Evolutionary conservation across 2,797 vertebrate species (phyloP), one percentile per base, ranked within the genome.

Genomic region (Hydrocynus forskahlii): DNA sequence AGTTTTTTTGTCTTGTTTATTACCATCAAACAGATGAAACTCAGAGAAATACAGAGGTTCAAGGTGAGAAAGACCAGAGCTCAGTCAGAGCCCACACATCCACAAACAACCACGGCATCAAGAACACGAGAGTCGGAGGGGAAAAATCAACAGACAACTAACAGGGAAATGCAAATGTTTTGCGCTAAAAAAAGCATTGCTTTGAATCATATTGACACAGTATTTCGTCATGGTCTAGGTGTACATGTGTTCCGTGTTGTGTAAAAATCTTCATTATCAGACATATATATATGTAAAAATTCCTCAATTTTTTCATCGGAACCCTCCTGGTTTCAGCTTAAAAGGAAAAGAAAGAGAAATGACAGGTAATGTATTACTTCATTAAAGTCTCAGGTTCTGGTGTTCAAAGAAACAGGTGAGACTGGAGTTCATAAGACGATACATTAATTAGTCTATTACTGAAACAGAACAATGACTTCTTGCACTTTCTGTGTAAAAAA

Each of bases 21-120:
- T 87, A 85, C 89, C 90, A 92, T 92, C 88, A 92, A 92, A 92
- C 87, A 91, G 87, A 91, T 92, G 74, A 81, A 92, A 92, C 86
- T 92, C 84, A 86, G 87, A 91, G 80, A 87, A 90, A 89, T 87
- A 94, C 88, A 91, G 84, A 91, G 89, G 86, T 92, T 90, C 92
- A 90, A 91, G 90, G 91, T 87, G 89, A 89, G 87, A 84, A 87
- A 88, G 90, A 88, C 84, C 85, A 89, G 88, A 89, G 88, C 85
- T 81, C 85, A 78, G 87, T 87, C 82, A 86, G 88, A 90, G 85
- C 75, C 76, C 81, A 82, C 84, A 79, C 86, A 85, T 87, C 89
- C 86, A 86, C 83, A 71, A 78, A 91, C 91, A 88, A 87, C 81
- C 85, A 92, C 89, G 89, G 90, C 86, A 88, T 92, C 86, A 86